A percentile compares a stretch with the other conserved stretches of the same genome.
These are phyloP conservation scores for Diorhabda elongata DNA, from an alignment of 1,140 invertebrate genomes.

Conservation along the genomic window DNA sequence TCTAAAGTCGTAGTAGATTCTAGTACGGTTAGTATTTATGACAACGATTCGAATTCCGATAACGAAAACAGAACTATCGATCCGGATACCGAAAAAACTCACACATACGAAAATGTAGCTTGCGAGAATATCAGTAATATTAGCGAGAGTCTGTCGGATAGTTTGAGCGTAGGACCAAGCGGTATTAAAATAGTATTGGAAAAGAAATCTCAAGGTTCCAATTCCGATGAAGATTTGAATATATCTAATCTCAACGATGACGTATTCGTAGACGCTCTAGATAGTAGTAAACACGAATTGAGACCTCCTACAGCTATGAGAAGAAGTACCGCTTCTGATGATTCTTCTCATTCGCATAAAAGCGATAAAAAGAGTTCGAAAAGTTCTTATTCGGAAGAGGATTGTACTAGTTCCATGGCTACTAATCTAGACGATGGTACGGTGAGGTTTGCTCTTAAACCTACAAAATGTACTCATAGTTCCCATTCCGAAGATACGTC, in stretches of 20 bases:
- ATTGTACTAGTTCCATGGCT: slow-evolving; percentile 54
- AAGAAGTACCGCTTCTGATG: slow-evolving; percentile 44
- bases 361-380: slow-evolving; percentile 45
- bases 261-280: slow-evolving; percentile 53
- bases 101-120: slow-evolving; percentile 45
- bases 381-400: slow-evolving; percentile 64
- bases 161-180: slow-evolving; percentile 39
- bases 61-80: slow-evolving; percentile 56
- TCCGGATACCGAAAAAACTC: slow-evolving; percentile 42
- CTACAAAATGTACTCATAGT: slow-evolving; percentile 69
- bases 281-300: slow-evolving; percentile 39
- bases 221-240: slow-evolving; percentile 58
- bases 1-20: slow-evolving; percentile 62
- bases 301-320: slow-evolving; percentile 43
- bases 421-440: slow-evolving; percentile 71
- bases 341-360: slow-evolving; percentile 41
- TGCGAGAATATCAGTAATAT: slow-evolving; percentile 37
- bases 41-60: slow-evolving; percentile 49
- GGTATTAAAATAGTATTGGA: slow-evolving; percentile 48
- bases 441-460: slow-evolving; percentile 69
- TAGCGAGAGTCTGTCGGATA: slow-evolving; percentile 41
- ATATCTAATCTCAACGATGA: slow-evolving; percentile 59
- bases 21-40: slow-evolving; percentile 41
- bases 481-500: slow-evolving; percentile 81
- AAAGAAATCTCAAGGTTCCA: slow-evolving; percentile 54